These are phyloP conservation scores for Leucophora obtusa DNA, from an alignment of 2,888 invertebrate genomes.

Conservation along the genomic window DNA sequence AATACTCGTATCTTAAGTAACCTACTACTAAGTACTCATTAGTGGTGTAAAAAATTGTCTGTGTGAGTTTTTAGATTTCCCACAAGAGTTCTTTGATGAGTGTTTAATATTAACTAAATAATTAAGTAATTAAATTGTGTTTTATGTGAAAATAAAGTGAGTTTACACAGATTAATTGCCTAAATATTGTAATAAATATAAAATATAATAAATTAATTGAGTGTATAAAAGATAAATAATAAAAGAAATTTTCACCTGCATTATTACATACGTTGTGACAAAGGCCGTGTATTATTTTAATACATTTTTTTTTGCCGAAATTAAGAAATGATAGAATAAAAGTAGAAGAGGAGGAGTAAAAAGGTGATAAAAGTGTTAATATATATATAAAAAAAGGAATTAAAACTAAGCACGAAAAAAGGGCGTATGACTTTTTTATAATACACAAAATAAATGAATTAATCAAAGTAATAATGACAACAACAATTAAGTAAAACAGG, in stretches of 20 bases:
- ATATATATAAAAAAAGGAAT: conserved; percentile 8
- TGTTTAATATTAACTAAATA: conserved; percentile 61
- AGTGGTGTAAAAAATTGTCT: conserved; percentile 43
- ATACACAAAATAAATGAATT: background rate
- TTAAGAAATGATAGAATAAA: conserved; percentile 2
- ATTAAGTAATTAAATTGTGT: conserved; percentile 60
- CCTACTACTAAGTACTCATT: conserved; percentile 22
- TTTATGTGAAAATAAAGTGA: conserved; percentile 62
- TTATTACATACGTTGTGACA: background rate
- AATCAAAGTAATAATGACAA: background rate
- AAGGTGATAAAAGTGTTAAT: background rate
- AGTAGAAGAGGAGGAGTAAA: background rate
- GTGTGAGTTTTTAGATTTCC: conserved; percentile 63
- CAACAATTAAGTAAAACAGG: conserved; percentile 2
- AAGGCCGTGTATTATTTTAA: background rate
- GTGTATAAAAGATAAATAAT: background rate
- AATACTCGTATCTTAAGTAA: conserved; percentile 22
- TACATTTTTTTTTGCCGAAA: background rate
- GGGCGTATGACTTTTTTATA: background rate
- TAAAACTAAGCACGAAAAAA: background rate
- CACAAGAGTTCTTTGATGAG: conserved; percentile 66
- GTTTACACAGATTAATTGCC: conserved; percentile 37
- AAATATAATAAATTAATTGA: background rate
- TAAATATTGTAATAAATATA: background rate
- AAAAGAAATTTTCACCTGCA: conserved; percentile 31